Evolutionary conservation across 2,888 invertebrate genomes (phyloP), one percentile per base, ranked within the genome.

Genomic region (Plemyria rubiginata): DNA sequence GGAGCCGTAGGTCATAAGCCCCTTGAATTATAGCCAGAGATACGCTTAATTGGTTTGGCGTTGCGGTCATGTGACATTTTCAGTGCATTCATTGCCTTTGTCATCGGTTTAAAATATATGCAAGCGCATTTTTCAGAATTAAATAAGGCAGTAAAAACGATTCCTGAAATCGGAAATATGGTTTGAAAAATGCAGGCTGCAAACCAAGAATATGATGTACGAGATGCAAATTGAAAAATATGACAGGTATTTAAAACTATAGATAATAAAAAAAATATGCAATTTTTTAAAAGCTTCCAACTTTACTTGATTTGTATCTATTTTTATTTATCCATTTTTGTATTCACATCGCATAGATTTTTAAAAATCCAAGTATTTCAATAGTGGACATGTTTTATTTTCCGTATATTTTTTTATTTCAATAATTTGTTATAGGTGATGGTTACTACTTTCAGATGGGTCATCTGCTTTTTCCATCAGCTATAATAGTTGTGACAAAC

Each of bases 11-110:
- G 60, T 43, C 53, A 60, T 43, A 60, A 56, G 74, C 76, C 78
- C 77, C 78, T 79, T 78, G 71, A 84, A 89, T 88, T 89, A 90
- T 89, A 77, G 77, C 81, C 84, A 83, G 84, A 87, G 86, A 88
- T 86, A 88, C 86, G 87, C 81, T 86, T 92, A 91, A 92, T 92
- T 90, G 90, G 90, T 88, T 88, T 87, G 86, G 81, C 88, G 85
- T 85, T 90, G 91, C 80, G 90, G 91, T 88, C 85, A 82, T 81
- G 76, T 88, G 87, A 88, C 88, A 90, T 91, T 90, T 90, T 84
- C 87, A 83, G 85, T 82, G 87, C 87, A 88, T 81, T 88, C 87
- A 88, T 81, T 88, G 90, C 86, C 84, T 88, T 88, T 91, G 90
- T 89, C 90, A 87, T 85, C 88, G 88, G 85, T 85, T 87, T 85